A percentile compares a stretch with the other conserved stretches of the same genome.
phyloP scores from a whole-genome alignment of 1,140 invertebrate species.

The Drosophila teissieri region DNA sequence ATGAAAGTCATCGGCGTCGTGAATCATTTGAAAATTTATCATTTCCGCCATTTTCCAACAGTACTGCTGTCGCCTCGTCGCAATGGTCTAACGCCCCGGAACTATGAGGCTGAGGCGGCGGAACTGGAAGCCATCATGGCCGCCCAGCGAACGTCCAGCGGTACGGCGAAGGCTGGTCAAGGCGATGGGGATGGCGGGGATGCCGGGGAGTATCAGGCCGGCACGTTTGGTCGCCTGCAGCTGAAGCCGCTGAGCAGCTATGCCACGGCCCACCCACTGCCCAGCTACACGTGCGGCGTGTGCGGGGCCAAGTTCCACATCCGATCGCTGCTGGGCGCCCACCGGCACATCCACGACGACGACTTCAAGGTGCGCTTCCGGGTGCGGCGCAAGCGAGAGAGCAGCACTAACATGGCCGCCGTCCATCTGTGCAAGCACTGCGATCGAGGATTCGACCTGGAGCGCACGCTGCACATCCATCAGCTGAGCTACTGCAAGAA shows the following conservation, averaged over 20 bases:
- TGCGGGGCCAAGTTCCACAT: conserved; percentile 64
- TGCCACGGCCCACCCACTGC: conserved; percentile 1
- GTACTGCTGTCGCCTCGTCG: conserved; percentile 46
- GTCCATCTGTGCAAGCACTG: conserved; percentile 60
- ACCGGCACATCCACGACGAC: conserved; percentile 63
- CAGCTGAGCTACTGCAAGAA: conserved; percentile 66
- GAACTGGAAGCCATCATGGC: conserved; percentile 22
- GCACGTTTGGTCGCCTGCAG: not conserved
- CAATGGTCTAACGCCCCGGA: conserved; percentile 60
- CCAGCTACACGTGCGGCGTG: conserved; percentile 46
- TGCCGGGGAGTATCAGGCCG: not conserved
- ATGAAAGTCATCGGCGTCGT: not conserved
- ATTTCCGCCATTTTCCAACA: not conserved
- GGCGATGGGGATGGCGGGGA: too few species aligned
- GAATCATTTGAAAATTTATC: too few species aligned
- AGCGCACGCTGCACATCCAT: conserved; percentile 68
- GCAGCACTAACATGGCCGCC: conserved; percentile 20
- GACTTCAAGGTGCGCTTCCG: conserved; percentile 63
- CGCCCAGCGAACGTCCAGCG: not conserved
- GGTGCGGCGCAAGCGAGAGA: conserved; percentile 3
- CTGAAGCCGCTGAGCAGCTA: conserved; percentile 9
- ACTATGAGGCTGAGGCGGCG: conserved; percentile 23
- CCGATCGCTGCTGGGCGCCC: conserved; percentile 59
- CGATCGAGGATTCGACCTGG: conserved; percentile 64
- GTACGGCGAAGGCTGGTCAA: not conserved